Evolutionary conservation across 2,113 vertebrate species (phyloP), one percentile per base, ranked within the genome.

Genomic region (Thalassarche chlororhynchos): DNA sequence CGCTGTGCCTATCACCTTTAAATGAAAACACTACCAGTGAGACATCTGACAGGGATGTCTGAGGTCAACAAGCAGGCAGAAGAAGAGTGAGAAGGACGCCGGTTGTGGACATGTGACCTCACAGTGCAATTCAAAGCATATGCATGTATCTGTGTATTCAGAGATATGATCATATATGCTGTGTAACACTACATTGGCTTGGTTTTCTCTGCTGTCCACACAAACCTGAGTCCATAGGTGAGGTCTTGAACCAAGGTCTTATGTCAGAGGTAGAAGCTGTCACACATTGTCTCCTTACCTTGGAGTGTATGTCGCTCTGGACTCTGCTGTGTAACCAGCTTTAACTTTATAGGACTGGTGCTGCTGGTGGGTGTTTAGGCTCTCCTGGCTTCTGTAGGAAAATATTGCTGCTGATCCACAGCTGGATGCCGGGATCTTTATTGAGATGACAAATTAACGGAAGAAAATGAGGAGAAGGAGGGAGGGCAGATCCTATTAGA

Each of bases 161-260:
- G 71, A 14, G 14, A 2, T 38, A 3, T 12, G 34, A 11, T 19
- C 47, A 2, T 15, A 18, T 3, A 0, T 44, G 26, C 28, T 47
- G 9, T 38, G 26, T 38, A 23, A 31, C 12, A 5, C 42, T 9
- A 0, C 1, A 0, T 4, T 64, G 20, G 8, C 58, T 61, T 61
- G 24, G 2, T 49, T 71, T 75, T 26, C 51, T 52, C 38, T 78
- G 5, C 51, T 66, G 12, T 15, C 44, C 8, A 2, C 44, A 55
- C 32, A 71, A 60, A 44, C 34, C 16, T 52, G 40, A 86, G 57
- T 24, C 42, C 1, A 0, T 20, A 19, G 6, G 5, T 34, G 52
- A 69, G 46, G 12, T 72, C 61, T 77, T 31, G 34, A 52, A 93
- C 51, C 58, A 77, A 62, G 15, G 28, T 60, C 31, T 87, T 18